phyloP scores from a whole-genome alignment of 2,888 invertebrate genomes.

The Pyrochroa serraticornis region DNA sequence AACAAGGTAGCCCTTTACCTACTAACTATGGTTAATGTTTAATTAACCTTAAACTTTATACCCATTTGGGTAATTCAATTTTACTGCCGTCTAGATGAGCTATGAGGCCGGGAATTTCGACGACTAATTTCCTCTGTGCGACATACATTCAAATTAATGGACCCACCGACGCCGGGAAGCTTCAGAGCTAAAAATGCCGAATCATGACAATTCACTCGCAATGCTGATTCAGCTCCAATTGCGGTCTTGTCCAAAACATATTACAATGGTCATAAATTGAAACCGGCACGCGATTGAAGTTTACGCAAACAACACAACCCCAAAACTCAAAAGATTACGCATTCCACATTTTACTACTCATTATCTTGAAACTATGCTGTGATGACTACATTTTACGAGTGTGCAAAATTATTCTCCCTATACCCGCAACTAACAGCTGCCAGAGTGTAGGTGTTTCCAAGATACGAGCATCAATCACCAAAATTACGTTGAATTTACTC shows the following conservation, averaged over 20 bases:
- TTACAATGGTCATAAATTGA: no score
- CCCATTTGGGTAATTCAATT: conserved; percentile 40
- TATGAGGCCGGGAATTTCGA: conserved; percentile 27
- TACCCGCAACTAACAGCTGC: no score
- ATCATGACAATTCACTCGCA: conserved; percentile 10
- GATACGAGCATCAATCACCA: no score
- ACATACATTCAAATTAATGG: conserved; percentile 33
- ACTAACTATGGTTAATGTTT: conserved; percentile 38
- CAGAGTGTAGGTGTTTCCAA: no score
- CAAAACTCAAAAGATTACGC: no score
- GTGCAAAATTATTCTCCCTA: no score
- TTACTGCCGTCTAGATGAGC: conserved; percentile 33
- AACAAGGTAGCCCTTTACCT: conserved; percentile 37
- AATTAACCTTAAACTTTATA: conserved; percentile 42
- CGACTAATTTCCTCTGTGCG: conserved; percentile 30
- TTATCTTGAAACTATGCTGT: no score
- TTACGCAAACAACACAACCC: no score
- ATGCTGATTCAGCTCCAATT: not conserved
- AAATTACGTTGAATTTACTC: no score
- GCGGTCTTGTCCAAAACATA: not conserved
- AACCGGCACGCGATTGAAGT: no score
- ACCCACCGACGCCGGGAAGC: not conserved
- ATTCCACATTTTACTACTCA: no score
- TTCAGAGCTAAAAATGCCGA: conserved; percentile 11
- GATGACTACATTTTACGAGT: no score